Evolutionary conservation across 2,113 vertebrate species (phyloP).

Genomic region (Abramis brama): DNA sequence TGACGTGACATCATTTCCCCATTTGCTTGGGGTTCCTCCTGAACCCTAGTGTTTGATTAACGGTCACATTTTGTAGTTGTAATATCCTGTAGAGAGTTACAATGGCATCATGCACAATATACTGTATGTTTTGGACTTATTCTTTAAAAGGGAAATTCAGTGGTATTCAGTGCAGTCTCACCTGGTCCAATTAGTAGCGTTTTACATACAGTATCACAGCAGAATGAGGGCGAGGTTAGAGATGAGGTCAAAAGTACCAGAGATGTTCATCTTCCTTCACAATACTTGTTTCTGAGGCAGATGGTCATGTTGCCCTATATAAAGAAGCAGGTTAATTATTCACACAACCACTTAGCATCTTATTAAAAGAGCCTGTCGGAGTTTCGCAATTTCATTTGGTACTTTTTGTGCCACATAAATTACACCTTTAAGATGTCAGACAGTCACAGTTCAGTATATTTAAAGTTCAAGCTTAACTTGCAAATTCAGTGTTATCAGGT

Average conservation of each 20-base stretch:
- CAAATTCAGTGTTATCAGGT: not conserved
- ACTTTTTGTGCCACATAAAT: not conserved
- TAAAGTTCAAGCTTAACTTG: slow-evolving; percentile 9
- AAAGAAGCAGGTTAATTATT: slow-evolving; percentile 49
- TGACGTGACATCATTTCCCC: not conserved
- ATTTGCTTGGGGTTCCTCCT: not conserved
- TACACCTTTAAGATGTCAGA: slow-evolving; percentile 7
- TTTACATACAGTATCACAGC: not conserved
- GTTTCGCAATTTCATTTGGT: not conserved
- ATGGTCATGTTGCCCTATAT: slow-evolving; percentile 40
- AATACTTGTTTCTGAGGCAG: slow-evolving; percentile 46
- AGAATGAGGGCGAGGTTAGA: not conserved
- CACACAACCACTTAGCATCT: slow-evolving; percentile 48
- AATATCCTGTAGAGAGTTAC: not conserved
- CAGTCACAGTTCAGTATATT: slow-evolving; percentile 10
- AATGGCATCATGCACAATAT: not conserved
- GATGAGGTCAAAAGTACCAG: slow-evolving; percentile 10
- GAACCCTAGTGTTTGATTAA: not conserved
- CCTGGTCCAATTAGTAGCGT: slow-evolving; percentile 30
- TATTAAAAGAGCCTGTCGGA: slow-evolving; percentile 5
- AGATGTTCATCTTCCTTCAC: slow-evolving; percentile 1
- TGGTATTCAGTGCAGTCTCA: not conserved
- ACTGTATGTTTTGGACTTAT: not conserved
- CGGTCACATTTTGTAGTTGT: not conserved
- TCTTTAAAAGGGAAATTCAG: slow-evolving; percentile 11